Evolutionary conservation across 2,888 invertebrate genomes (phyloP).

Genomic region (Lissocephala sabroskyi): DNA sequence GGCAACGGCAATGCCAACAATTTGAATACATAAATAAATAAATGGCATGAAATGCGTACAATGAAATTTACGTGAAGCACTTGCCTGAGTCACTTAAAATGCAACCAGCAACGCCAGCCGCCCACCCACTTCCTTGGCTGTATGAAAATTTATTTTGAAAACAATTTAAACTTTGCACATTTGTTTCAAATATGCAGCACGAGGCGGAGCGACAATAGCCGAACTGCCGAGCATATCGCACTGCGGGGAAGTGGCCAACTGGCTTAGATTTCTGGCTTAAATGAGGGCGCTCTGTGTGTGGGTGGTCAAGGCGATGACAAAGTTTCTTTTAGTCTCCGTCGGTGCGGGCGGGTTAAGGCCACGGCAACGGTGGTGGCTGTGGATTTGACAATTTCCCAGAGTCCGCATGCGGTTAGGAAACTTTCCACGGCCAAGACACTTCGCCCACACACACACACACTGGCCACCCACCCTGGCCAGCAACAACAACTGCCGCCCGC

Average conservation of each 20-base stretch:
- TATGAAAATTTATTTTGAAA: conserved; percentile 51
- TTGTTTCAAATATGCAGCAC: conserved; percentile 55
- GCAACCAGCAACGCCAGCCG: no score
- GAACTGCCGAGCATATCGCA: no score
- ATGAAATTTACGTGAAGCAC: conserved; percentile 27
- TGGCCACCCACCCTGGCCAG: conserved; percentile 9
- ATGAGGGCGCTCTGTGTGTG: no score
- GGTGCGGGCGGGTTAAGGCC: no score
- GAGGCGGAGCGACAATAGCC: not conserved
- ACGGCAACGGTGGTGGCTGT: no score
- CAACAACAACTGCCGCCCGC: conserved; percentile 28
- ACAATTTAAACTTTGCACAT: conserved; percentile 68
- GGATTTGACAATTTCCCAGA: conserved; percentile 61
- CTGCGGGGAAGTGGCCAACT: conserved; percentile 48
- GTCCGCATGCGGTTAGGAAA: conserved; percentile 7
- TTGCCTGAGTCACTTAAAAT: conserved; percentile 1
- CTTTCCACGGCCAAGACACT: conserved; percentile 1
- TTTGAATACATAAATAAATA: conserved; percentile 18
- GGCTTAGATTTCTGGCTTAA: conserved; percentile 51
- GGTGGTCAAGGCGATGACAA: conserved; percentile 17
- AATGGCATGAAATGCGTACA: conserved; percentile 30
- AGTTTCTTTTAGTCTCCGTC: conserved; percentile 31
- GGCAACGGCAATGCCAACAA: not conserved
- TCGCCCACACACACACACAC: conserved; percentile 5
- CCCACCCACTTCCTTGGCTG: not conserved